Base-by-base conservation (phyloP, 2,888 invertebrate genomes). In the Agriopis marginaria region DNA sequence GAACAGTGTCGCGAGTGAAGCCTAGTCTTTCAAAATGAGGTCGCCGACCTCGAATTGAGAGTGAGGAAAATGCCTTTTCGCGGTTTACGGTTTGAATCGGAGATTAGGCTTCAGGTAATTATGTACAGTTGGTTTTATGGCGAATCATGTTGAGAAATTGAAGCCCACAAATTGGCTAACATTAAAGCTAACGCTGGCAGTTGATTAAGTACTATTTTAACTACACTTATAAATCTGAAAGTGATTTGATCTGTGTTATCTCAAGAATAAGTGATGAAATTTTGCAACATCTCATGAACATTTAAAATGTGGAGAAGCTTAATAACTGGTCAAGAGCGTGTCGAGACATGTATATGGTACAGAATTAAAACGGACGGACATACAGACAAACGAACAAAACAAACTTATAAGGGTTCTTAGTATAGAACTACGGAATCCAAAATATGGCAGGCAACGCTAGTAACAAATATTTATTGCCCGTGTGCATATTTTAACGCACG, bases 31-130 rank as follows among this genome's bases (percentile, higher is more conserved):
- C 54, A 50, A 60, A 76, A 75, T 73, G 68, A 71, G 75, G 71
- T 70, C 78, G 62, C 68, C 66, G 79, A 79, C 77, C 80, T 77
- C 61, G 59, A 59, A 59, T 45, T 55, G 61, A 70, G 69, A 65
- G 58, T 64, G 32, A 63, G 14, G 61, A 54, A 65, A 67, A 68
- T 66, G 66, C 61, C 50, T 51, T 66, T 70, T 68, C 50, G 50
- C 62, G 63, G 63, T 68, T 64, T 56, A 60, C 53, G 60, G 51
- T 54, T 51, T n/a, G n/a, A 32, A 63, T 60, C 49, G 53, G 47
- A 58, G 47, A 62, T 67, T 51, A 68, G 39, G 11, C 23, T 66
- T 14, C n/a, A 50, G 9, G 32, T 62, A 55, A 66, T 66, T 62
- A 61, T 63, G 50, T 67, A 67, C 67, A 56, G 62, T 67, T 63